Percentiles rank a stretch among this genome's conserved stretches.
Conservation (phyloP, 2,888 invertebrate species). For the Drosophila diplacantha region DNA sequence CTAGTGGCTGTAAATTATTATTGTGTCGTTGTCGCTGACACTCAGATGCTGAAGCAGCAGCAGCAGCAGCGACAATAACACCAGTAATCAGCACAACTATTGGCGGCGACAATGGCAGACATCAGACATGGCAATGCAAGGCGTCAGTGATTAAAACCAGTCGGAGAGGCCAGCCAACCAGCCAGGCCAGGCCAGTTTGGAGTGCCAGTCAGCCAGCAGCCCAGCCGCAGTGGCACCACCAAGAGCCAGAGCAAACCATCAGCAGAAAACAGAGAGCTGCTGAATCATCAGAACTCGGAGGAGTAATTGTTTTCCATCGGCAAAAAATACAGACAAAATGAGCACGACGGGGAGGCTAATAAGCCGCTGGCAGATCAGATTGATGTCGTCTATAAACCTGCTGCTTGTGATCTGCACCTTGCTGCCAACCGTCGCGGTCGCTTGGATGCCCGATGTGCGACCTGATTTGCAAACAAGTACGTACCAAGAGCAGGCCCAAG, state of each 20-base stretch:
- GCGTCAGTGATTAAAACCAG: constrained; percentile 69
- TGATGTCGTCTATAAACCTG: constrained; percentile 16
- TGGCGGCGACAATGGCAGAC: constrained; percentile 66
- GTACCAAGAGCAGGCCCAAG: constrained; percentile 28
- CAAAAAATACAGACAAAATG: constrained; percentile 48
- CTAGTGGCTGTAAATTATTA: constrained; percentile 53
- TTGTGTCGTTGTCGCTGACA: constrained; percentile 39
- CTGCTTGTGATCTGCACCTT: constrained; percentile 20
- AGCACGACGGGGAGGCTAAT: constrained; percentile 57
- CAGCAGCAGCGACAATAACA: constrained; percentile 29
- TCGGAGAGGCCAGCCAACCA: constrained; percentile 55
- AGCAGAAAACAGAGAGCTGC: constrained; percentile 29
- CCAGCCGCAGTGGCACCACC: constrained; percentile 59
- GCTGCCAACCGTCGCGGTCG: constrained; percentile 26
- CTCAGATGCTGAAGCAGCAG: constrained; percentile 40
- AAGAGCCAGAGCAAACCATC: constrained; percentile 8
- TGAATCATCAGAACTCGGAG: constrained; percentile 53
- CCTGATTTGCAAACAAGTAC: constrained; percentile 75
- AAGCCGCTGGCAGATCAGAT: constrained; percentile 38
- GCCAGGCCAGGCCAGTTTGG: constrained; percentile 32
- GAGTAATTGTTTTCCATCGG: constrained; percentile 42
- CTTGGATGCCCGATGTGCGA: constrained; percentile 76
- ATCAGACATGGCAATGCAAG: constrained; percentile 66
- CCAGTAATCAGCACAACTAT: constrained; percentile 45
- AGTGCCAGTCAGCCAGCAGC: constrained; percentile 26